Base-by-base conservation (phyloP, 2,113 vertebrate genomes). In the Serinus canaria region DNA sequence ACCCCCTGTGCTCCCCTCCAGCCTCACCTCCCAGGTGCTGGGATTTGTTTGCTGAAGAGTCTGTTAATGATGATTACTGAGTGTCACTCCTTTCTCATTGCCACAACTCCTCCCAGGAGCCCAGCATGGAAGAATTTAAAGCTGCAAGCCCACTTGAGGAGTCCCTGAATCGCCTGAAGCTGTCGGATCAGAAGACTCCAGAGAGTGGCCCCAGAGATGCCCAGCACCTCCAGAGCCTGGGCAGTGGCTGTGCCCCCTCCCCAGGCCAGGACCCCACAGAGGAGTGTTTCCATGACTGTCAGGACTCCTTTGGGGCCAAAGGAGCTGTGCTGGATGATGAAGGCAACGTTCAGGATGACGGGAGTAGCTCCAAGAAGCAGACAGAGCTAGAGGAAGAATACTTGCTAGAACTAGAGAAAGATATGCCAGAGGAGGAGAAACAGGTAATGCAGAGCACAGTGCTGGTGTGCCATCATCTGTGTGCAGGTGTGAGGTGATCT, bases 381-480 rank as follows among this genome's bases (percentile, higher is more conserved):
- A 87, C 90, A 86, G 98, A 98, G 23, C 67, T 97, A 59, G 98
- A 98, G 55, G 98, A 98, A 96, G 98, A 98, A 53, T 97, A 98
- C 58, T 95, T 98, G 62, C 59, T 97, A 86, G 98, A 98, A 70
- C 92, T 98, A 77, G 98, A 98, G 89, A 98, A 98, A 87, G 87
- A 98, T 44, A 94, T 98, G 97, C 96, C 98, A 37, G 97, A 98
- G n/a, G 98, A 98, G 81, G 98, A 98, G 94, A 98, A 98, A 62
- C 97, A 98, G 98, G 98, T 98, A 98, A 96, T 31, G 47, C 55
- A 24, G 21, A 78, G 39, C 62, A 56, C 43, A 13, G 18, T 24
- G 49, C 6, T 84, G 66, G 73, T 17, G 23, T 58, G 56, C 5
- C 3, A 7, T 10, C 4, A 21, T 56, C 31, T 39, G 39, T 39